These are phyloP conservation scores for Drosophila mimica DNA, from an alignment of 2,888 invertebrate genomes.

Conservation along the genomic window DNA sequence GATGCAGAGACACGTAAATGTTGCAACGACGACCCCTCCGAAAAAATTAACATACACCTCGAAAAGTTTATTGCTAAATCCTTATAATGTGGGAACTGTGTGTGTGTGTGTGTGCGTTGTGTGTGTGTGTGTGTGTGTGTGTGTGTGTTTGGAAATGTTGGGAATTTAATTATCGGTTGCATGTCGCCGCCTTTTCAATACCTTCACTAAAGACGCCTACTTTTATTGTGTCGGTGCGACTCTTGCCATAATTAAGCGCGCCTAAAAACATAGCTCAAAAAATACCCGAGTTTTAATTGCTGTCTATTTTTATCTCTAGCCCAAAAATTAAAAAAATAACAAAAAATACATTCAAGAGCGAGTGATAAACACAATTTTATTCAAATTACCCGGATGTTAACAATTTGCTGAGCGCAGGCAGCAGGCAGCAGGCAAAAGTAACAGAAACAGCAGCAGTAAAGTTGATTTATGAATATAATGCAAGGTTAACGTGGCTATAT, in stretches of 20 bases:
- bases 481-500: constrained; percentile 21
- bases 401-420: constrained; percentile 65
- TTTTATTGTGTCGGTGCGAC: constrained; percentile 5
- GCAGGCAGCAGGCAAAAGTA: constrained; percentile 4
- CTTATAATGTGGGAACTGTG: constrained; percentile 71
- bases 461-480: constrained; percentile 76
- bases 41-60: constrained; percentile 57
- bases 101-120: constrained; percentile 16
- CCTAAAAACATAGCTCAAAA: constrained; percentile 64
- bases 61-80: constrained; percentile 68
- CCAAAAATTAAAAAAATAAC: neutral
- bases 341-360: constrained; percentile 23
- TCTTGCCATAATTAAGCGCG: constrained; percentile 71
- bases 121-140: constrained; percentile 26
- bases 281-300: constrained; percentile 68
- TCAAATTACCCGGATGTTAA: constrained; percentile 77
- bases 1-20: constrained; percentile 69
- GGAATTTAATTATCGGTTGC: constrained; percentile 76
- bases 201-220: constrained; percentile 67
- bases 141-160: constrained; percentile 37
- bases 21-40: constrained; percentile 41
- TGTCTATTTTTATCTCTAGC: constrained; percentile 46
- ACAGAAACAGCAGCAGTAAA: constrained; percentile 18
- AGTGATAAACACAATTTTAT: constrained; percentile 69
- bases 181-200: constrained; percentile 76